A percentile compares a stretch with the other conserved stretches of the same genome.
Evolutionary conservation across 2,113 vertebrate species (phyloP).

Genomic region (Motacilla alba): DNA sequence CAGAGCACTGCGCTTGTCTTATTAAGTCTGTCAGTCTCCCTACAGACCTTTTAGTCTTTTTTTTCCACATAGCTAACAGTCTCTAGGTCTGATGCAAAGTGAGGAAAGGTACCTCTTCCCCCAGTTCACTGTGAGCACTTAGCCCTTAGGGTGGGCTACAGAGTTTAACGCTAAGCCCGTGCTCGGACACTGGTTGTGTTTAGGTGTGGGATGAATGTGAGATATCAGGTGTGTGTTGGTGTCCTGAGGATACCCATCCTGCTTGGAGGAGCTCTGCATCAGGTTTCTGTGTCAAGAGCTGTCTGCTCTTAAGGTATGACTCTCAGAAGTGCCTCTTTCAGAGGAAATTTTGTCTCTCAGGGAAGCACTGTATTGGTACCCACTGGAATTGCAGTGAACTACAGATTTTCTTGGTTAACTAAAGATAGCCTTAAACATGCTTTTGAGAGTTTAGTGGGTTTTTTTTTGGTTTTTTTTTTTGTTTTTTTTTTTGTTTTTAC

Average conservation of each 20-base stretch:
- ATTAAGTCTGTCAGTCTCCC: background rate
- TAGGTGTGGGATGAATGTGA: background rate
- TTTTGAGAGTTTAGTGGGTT: background rate
- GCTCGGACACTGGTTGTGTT: background rate
- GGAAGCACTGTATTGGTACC: background rate
- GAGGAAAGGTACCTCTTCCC: background rate
- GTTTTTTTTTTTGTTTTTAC: no score
- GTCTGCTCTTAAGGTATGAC: background rate
- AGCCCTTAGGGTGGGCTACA: background rate
- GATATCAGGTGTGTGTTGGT: background rate
- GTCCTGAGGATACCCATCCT: background rate
- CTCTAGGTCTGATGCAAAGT: background rate
- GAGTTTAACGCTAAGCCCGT: background rate
- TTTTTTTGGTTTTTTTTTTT: no score
- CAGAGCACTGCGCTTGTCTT: background rate
- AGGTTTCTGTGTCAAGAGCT: conserved; percentile 19
- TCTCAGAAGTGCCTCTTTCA: background rate
- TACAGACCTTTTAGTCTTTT: background rate
- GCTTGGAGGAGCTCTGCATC: background rate
- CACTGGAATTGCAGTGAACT: background rate
- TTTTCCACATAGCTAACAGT: background rate
- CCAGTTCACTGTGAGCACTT: background rate
- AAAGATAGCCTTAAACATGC: background rate
- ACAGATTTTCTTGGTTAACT: background rate
- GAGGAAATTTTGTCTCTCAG: background rate